Evolutionary conservation across 2,797 vertebrate genomes (phyloP), one percentile per base, ranked within the genome.

Genomic region (Typhlichthys eigenmanni): DNA sequence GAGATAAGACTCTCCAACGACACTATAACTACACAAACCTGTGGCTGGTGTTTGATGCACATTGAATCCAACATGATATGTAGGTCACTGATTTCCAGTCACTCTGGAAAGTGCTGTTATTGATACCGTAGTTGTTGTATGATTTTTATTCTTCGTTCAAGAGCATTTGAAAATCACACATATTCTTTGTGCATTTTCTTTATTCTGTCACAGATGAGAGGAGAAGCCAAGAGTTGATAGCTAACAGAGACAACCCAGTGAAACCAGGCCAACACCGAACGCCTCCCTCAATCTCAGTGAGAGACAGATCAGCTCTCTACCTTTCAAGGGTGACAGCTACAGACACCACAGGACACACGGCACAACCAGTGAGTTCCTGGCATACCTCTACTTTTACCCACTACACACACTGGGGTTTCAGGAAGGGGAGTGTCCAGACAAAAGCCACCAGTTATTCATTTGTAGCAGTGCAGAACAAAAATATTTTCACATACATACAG

Each of bases 291-390:
- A 79, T 73, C 65, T 93, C 91, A 0, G 91, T 95, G 82, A 94
- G 91, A 90, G 91, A 94, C 79, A 89, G 90, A 86, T 95, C 92
- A 1, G 88, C 87, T 75, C 86, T 82, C 71, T 94, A 93, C 89
- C 92, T 93, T 68, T 91, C 89, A 34, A 89, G 82, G 85, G 75
- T 92, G 87, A 86, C 92, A 75, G 83, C 90, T 56, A 83, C 74
- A 61, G 87, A 90, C 83, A 64, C 64, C 57, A 29, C 84, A 69
- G 38, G 82, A 86, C 74, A 73, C 83, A 72, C 83, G 29, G 5
- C 80, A 43, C 88, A 88, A 71, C 68, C 81, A 55, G 95, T 96
- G 91, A 94, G 94, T 90, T 83, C 81, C 72, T 80, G 67, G 66
- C 12, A 82, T 76, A 38, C 85, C 47, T 80, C 24, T 9, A 83